These are phyloP conservation scores for Nerophis ophidion DNA, from an alignment of 2,113 vertebrate species.

Conservation along the genomic window DNA sequence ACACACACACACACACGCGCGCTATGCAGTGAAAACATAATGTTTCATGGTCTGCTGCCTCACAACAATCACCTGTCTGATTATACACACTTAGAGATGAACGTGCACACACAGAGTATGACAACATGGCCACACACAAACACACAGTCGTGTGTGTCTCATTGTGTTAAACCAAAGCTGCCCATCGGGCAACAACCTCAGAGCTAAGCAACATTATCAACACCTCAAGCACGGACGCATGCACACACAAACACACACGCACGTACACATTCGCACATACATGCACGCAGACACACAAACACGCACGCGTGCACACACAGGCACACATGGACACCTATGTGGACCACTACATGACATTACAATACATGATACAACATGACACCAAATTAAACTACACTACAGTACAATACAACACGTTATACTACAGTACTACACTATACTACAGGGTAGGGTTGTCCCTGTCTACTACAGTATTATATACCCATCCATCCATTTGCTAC, in stretches of 20 bases:
- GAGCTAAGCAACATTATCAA: conserved; percentile 32
- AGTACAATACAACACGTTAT: no score
- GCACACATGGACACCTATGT: background rate
- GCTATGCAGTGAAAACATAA: conserved; percentile 33
- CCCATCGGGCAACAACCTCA: conserved; percentile 19
- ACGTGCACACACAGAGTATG: conserved; percentile 7
- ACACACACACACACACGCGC: conserved; percentile 6
- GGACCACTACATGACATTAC: no score
- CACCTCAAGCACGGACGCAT: conserved; percentile 1
- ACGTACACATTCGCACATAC: conserved; percentile 1
- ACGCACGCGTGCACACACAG: background rate
- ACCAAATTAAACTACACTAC: no score
- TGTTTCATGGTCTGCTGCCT: conserved; percentile 46
- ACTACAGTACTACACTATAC: no score
- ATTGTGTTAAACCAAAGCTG: conserved; percentile 36
- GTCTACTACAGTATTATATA: no score
- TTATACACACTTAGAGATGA: conserved; percentile 26
- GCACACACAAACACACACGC: conserved; percentile 11
- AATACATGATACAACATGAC: no score
- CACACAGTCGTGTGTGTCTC: conserved; percentile 29
- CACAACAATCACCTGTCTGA: conserved; percentile 51
- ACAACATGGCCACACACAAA: conserved; percentile 1
- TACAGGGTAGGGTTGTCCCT: no score
- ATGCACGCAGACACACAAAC: background rate
- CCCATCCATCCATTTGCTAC: no score